These are phyloP conservation scores for Gymnobelideus leadbeateri DNA, from an alignment of 2,113 vertebrate genomes.

Conservation along the genomic window DNA sequence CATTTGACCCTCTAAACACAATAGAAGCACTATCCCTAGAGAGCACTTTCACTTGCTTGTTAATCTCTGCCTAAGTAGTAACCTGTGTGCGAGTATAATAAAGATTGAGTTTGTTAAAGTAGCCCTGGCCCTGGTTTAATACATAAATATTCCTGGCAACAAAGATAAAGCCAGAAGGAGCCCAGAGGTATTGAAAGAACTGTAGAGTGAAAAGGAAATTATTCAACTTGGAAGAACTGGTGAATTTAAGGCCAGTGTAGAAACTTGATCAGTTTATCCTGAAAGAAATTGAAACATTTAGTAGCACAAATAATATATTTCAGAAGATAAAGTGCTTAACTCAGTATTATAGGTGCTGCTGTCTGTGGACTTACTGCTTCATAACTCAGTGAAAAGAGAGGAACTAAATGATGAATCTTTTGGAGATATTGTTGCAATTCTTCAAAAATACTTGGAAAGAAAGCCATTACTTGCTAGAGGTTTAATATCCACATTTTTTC, in stretches of 20 bases:
- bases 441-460: conserved; percentile 33
- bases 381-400: conserved; percentile 58
- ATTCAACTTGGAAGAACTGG: conserved; percentile 68
- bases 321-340: conserved; percentile 71
- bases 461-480: background rate
- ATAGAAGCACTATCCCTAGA: conserved; percentile 59
- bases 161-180: conserved; percentile 73
- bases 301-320: conserved; percentile 67
- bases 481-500: conserved; percentile 51
- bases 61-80: conserved; percentile 75
- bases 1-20: conserved; percentile 62
- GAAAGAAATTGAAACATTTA: conserved; percentile 74
- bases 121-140: conserved; percentile 61
- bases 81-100: conserved; percentile 66
- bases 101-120: conserved; percentile 76
- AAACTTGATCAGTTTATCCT: conserved; percentile 75
- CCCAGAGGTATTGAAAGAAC: conserved; percentile 65
- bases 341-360: conserved; percentile 63
- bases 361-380: conserved; percentile 57
- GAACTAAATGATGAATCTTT: conserved; percentile 68
- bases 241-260: conserved; percentile 73
- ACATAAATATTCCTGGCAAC: conserved; percentile 72
- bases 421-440: conserved; percentile 36
- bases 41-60: conserved; percentile 62
- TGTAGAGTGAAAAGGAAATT: conserved; percentile 72